A percentile compares a stretch with the other conserved stretches of the same genome.
phyloP scores from a whole-genome alignment of 2,113 vertebrate species.

The Alouatta palliata region DNA sequence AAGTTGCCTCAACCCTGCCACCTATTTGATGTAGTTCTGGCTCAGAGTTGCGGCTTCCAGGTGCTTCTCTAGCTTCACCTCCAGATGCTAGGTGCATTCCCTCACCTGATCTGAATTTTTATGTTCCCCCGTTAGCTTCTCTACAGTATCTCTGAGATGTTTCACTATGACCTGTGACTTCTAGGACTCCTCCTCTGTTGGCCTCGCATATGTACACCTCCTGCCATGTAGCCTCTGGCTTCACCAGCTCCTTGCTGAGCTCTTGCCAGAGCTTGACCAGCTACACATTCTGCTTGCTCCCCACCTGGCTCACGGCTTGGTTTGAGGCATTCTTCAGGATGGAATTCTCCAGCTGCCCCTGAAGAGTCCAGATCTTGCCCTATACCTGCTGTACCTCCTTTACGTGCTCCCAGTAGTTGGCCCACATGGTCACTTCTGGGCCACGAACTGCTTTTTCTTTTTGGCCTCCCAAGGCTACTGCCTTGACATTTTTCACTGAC shows the following conservation, averaged over 20 bases:
- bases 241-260: background rate
- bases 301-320: background rate
- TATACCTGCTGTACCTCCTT: background rate
- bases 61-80: conserved; percentile 93
- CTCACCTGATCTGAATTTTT: conserved; percentile 90
- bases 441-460: background rate
- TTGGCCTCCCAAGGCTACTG: background rate
- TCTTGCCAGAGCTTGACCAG: background rate
- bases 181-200: conserved; percentile 90
- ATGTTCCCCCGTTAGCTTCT: conserved; percentile 87
- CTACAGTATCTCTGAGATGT: conserved; percentile 85
- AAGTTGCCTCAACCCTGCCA: conserved; percentile 88
- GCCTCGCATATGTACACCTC: conserved; percentile 94
- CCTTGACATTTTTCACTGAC: background rate
- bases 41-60: conserved; percentile 86
- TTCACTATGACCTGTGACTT: conserved; percentile 88
- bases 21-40: conserved; percentile 87
- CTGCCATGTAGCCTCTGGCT: conserved; percentile 48
- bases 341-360: background rate
- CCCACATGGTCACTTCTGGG: background rate
- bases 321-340: background rate
- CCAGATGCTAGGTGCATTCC: conserved; percentile 90
- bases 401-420: background rate
- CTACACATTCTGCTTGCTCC: background rate
- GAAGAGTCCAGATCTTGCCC: background rate